Base-by-base conservation (phyloP, 2,888 invertebrate species). In the Ptycholaimellus sp. region DNA sequence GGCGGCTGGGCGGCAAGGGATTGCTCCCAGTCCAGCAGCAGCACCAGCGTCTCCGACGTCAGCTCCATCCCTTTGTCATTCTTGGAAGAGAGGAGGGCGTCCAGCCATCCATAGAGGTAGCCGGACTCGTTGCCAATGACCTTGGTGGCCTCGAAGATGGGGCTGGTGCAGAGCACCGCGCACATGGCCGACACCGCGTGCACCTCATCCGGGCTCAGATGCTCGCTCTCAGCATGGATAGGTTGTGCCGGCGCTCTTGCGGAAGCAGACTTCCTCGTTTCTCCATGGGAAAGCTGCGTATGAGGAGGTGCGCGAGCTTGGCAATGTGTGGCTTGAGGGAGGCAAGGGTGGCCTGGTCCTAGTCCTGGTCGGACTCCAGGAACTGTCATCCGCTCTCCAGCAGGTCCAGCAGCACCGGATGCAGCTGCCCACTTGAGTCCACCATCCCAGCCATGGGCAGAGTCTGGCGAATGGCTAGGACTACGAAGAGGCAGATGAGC, bases 311-410 rank as follows among this genome's bases (percentile, higher is more conserved):
- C 49, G 90, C 73, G 58, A 90, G 85, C 58, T 80, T 77, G 44
- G 85, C 83, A 61, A 90, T 90, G 52, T 85, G 82, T 20, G 81
- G 69, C 39, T 83, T 74, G 37, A 93, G 78, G 53, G 87, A 83
- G 38, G 77, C 71, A 16, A 83, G 73, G 3, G 61, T 56, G 1
- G 73, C 72, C 2, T 76, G 74, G 56, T 85, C 87, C 55, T 90
- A 82, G 53, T 93, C 93, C 4, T 76, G 74, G 59, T 96, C 93
- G 44, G 73, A 73, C 59, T 90, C 85, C 35, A 96, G 67, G 58
- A 80, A 83, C 36, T 75, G 70, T 22, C 87, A 69, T 14, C 80
- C 82, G 0, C 87, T 85, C 49, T 93, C 90, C 50, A 96, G 73
- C 56, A 87, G 90, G 56, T 96, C 93, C 3, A 82, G 73, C 52